These are phyloP conservation scores for Anastatus disparis DNA, from an alignment of 1,140 invertebrate species.

Conservation along the genomic window DNA sequence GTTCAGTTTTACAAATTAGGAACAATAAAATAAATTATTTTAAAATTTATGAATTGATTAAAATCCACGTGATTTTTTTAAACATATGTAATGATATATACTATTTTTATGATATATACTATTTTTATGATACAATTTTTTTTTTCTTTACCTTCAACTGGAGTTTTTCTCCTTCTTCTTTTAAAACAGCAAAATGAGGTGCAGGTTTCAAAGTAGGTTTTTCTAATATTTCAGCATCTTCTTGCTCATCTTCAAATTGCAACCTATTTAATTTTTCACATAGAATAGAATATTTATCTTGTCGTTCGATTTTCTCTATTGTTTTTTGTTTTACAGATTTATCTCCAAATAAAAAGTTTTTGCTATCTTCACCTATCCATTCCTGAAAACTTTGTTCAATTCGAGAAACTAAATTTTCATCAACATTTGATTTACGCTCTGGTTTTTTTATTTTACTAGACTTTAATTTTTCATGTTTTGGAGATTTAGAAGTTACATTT, in stretches of 20 bases:
- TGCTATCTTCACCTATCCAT: conserved; percentile 63
- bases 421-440: not conserved
- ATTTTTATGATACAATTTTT: not conserved
- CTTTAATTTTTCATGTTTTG: conserved; percentile 18
- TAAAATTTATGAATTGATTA: no score
- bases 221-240: conserved; percentile 42
- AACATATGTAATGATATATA: no score
- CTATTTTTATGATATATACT: no score
- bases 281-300: conserved; percentile 55
- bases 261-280: conserved; percentile 59
- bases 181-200: conserved; percentile 59
- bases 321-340: conserved; percentile 52
- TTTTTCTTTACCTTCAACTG: conserved; percentile 56
- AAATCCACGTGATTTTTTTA: no score
- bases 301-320: conserved; percentile 49
- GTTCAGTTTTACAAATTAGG: no score
- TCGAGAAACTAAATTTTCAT: conserved; percentile 41
- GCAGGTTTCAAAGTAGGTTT: conserved; percentile 56
- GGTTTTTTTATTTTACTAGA: conserved; percentile 28
- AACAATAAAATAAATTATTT: no score
- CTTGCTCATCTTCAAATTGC: conserved; percentile 52
- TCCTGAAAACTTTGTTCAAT: conserved; percentile 61
- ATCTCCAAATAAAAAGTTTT: conserved; percentile 57
- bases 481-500: not conserved
- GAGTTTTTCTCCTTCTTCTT: conserved; percentile 59